phyloP scores from a whole-genome alignment of 2,797 vertebrate genomes.

The Gambelia wislizenii region DNA sequence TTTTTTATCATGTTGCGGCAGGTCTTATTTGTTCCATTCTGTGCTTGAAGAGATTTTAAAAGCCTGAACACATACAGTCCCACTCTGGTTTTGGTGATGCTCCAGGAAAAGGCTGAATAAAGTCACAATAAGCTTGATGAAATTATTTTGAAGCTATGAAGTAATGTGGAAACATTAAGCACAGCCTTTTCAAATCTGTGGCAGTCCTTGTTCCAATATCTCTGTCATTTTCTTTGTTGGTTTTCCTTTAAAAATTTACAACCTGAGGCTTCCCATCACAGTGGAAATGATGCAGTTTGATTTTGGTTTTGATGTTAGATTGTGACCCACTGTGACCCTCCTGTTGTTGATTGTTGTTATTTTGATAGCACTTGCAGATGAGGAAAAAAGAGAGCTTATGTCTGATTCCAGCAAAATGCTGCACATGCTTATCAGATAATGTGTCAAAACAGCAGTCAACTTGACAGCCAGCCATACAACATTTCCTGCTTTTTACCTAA shows the following conservation, averaged over 20 bases:
- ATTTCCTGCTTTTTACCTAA: background rate
- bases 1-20: too few species aligned
- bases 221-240: background rate
- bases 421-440: conserved; percentile 27
- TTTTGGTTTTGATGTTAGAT: conserved; percentile 47
- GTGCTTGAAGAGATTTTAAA: background rate
- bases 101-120: background rate
- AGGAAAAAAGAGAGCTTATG: conserved; percentile 39
- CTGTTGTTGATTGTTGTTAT: conserved; percentile 31
- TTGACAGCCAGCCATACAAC: background rate
- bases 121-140: background rate
- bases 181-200: conserved; percentile 36
- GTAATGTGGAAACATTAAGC: conserved; percentile 30
- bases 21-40: background rate
- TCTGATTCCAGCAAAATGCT: conserved; percentile 38
- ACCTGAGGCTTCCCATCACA: background rate
- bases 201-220: background rate
- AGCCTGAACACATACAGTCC: background rate
- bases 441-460: conserved; percentile 37
- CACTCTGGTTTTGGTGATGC: background rate
- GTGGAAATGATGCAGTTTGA: conserved; percentile 34
- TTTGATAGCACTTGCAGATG: conserved; percentile 35
- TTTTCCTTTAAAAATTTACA: conserved; percentile 9
- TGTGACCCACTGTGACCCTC: conserved; percentile 36
- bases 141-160: background rate